A percentile compares a stretch with the other conserved stretches of the same genome.
phyloP scores from a whole-genome alignment of 2,113 vertebrate genomes.

The Corydoras maculifer region DNA sequence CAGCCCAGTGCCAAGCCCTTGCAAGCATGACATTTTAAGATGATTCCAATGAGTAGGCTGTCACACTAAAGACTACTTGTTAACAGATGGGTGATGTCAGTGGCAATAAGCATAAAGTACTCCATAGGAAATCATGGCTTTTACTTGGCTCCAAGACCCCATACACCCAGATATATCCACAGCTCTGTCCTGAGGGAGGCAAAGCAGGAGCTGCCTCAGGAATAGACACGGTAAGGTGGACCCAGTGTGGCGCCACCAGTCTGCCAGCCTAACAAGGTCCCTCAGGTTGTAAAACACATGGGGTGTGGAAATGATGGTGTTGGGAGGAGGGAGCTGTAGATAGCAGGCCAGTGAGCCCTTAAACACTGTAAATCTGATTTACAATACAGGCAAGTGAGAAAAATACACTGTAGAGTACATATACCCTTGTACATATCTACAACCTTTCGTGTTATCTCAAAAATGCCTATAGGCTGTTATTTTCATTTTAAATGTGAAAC shows the following conservation, averaged over 20 bases:
- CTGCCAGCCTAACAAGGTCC: constrained; percentile 49
- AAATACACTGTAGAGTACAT: not conserved
- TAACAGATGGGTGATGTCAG: constrained; percentile 36
- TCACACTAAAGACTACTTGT: constrained; percentile 31
- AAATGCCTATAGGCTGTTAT: not conserved
- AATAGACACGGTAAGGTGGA: constrained; percentile 24
- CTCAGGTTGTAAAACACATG: constrained; percentile 44
- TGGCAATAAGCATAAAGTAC: constrained; percentile 25
- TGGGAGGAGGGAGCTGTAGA: not conserved
- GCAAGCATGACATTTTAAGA: constrained; percentile 35
- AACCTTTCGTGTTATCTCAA: constrained; percentile 6
- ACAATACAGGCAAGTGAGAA: constrained; percentile 25
- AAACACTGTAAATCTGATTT: constrained; percentile 38
- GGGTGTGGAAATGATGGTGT: constrained; percentile 35
- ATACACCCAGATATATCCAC: constrained; percentile 4
- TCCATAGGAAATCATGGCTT: constrained; percentile 23
- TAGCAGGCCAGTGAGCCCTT: constrained; percentile 2
- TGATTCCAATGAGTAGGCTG: constrained; percentile 31
- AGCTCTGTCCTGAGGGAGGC: constrained; percentile 24
- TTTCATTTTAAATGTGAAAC: not conserved
- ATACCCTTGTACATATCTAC: not conserved
- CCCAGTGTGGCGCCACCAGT: constrained; percentile 40
- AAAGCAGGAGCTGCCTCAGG: constrained; percentile 25
- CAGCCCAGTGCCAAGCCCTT: constrained; percentile 33
- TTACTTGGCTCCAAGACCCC: constrained; percentile 17